Percentiles rank a stretch among this genome's conserved stretches.
phyloP scores from a whole-genome alignment of 2,888 invertebrate genomes.

The Matsumyia berberina region DNA sequence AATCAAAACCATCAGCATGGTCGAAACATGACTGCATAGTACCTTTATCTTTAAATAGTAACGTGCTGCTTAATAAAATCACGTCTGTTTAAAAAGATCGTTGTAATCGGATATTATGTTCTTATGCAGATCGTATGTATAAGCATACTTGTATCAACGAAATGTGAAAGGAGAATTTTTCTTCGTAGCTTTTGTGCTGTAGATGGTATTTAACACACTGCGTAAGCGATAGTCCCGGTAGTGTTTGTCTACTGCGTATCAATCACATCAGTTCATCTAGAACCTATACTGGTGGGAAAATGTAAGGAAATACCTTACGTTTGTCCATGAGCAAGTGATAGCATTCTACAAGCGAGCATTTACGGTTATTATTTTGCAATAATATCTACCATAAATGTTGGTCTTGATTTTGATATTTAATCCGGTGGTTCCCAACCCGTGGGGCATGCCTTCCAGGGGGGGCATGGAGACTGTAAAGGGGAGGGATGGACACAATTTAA shows the following conservation, averaged over 20 bases:
- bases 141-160: no score
- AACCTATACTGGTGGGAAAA: background rate
- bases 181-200: background rate
- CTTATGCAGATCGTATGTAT: no score
- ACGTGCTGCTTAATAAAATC: background rate
- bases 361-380: background rate
- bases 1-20: background rate
- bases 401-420: no score
- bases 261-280: conserved; percentile 10
- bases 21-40: background rate
- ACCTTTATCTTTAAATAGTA: background rate
- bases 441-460: no score
- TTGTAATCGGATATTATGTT: conserved; percentile 10
- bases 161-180: background rate
- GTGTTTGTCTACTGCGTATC: background rate
- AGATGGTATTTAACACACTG: background rate
- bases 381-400: background rate
- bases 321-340: background rate
- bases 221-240: conserved; percentile 37
- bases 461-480: no score
- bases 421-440: no score
- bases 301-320: conserved; percentile 21
- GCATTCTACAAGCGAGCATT: background rate
- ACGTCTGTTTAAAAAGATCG: background rate
- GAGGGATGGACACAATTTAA: no score